phyloP scores from a whole-genome alignment of 2,113 vertebrate species.

The Corvus cornix region DNA sequence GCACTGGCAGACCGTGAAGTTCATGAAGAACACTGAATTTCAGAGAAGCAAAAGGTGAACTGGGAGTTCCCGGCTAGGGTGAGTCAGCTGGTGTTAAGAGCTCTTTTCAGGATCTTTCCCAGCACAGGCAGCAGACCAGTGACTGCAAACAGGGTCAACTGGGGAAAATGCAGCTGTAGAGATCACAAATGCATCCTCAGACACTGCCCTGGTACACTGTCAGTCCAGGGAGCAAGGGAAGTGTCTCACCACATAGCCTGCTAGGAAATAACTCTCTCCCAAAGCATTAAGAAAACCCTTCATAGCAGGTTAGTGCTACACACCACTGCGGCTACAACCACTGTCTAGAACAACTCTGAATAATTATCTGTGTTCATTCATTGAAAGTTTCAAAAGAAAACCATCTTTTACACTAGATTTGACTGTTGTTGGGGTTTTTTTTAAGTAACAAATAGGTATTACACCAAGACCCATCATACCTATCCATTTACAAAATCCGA shows the following conservation, averaged over 20 bases:
- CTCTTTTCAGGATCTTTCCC: background rate
- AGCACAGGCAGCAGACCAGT: background rate
- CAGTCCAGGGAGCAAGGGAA: background rate
- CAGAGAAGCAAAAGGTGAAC: background rate
- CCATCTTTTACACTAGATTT: fast-evolving
- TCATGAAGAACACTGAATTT: background rate
- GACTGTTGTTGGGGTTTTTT: background rate
- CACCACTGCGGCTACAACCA: background rate
- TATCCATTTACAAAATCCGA: background rate
- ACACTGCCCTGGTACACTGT: background rate
- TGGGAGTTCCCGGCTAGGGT: background rate
- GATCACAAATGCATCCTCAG: background rate
- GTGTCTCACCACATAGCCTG: background rate
- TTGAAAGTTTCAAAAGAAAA: background rate
- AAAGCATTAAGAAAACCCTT: background rate
- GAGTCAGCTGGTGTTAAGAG: background rate
- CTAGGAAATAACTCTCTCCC: background rate
- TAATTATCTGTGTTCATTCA: background rate
- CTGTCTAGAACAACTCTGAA: background rate
- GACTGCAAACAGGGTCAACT: background rate
- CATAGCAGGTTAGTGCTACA: background rate
- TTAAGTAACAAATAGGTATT: background rate
- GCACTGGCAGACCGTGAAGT: background rate
- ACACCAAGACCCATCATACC: background rate
- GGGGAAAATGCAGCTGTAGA: background rate